Evolutionary conservation across 92 coral and sea anemone genomes (phyloP), one percentile per base, ranked within the genome.

Genomic region (Meandrina meandrites): DNA sequence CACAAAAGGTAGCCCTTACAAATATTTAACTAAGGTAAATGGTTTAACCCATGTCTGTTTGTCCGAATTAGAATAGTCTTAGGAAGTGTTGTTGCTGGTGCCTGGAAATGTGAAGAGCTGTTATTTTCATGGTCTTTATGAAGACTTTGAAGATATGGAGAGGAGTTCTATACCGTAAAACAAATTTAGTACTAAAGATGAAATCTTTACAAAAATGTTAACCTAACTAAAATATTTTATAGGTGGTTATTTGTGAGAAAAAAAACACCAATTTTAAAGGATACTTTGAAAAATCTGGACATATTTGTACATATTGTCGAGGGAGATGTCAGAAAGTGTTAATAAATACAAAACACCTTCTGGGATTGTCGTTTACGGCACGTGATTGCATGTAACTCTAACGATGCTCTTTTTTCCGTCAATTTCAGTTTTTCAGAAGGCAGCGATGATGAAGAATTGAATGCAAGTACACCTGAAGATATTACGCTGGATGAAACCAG

Each of bases 1-100:
- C 34, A 83, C 54, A n/a, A 21, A 72, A 83, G 86, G 86, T 83
- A 83, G 7, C 75, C 36, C 8, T 40, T 66, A 19, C 3, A 75
- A 40, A 24, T 12, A n/a, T 42, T 22, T 66, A 0, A 28, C 9
- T 8, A 8, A 8, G 18, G 35, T 28, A 8, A 28, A 30, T 27
- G 71, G 34, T 66, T 66, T 64, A 27, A 27, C 0, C 35, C 71
- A 2, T 40, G 1, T 66, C 18, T 27, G 31, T 1, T 66, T 10
- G 34, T 66, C 35, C 0, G 18, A 14, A 66, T 27, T 27, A 66
- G 5, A 66, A 1, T 4, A 66, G 35, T 66, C 69, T 57, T 21
- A 11, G 4, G 0, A 21, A 58, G 67, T 58, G 8, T 28, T 9
- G 70, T 64, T n/a, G 70, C 1, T 64, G 30, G 68, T 24, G 4